phyloP scores from a whole-genome alignment of 2,113 vertebrate species.

The Tonatia bakeri region DNA sequence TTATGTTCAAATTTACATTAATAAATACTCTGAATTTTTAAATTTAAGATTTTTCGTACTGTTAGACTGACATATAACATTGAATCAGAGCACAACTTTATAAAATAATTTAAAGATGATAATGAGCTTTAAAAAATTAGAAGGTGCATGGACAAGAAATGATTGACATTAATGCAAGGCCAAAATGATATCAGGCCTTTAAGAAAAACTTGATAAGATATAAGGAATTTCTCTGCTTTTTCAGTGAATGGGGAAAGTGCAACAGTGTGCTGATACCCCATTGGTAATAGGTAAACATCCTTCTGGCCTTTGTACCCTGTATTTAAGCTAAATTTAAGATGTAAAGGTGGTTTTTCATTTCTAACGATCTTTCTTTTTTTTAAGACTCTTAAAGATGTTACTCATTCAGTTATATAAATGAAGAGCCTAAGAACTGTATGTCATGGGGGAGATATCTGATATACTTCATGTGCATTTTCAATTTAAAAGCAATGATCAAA shows the following conservation, averaged over 20 bases:
- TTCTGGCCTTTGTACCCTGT: neutral
- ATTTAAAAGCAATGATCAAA: neutral
- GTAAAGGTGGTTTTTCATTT: neutral
- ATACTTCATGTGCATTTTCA: neutral
- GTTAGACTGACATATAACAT: neutral
- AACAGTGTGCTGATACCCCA: neutral
- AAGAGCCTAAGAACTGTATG: neutral
- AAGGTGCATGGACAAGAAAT: neutral
- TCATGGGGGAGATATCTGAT: neutral
- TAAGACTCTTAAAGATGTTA: neutral
- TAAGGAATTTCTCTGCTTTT: neutral
- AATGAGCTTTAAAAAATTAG: neutral
- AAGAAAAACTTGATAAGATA: neutral
- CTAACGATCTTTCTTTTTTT: neutral
- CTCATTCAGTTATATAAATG: neutral
- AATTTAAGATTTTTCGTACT: neutral
- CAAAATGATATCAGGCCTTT: neutral
- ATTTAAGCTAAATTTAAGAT: neutral
- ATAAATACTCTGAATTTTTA: neutral
- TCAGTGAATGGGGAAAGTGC: neutral
- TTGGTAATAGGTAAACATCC: neutral
- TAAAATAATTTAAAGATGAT: neutral
- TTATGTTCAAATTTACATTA: slow-evolving; percentile 24
- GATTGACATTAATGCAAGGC: neutral
- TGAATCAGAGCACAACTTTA: neutral